Conservation (phyloP, 2,888 invertebrate genomes). For the Lepidonotus clava region DNA sequence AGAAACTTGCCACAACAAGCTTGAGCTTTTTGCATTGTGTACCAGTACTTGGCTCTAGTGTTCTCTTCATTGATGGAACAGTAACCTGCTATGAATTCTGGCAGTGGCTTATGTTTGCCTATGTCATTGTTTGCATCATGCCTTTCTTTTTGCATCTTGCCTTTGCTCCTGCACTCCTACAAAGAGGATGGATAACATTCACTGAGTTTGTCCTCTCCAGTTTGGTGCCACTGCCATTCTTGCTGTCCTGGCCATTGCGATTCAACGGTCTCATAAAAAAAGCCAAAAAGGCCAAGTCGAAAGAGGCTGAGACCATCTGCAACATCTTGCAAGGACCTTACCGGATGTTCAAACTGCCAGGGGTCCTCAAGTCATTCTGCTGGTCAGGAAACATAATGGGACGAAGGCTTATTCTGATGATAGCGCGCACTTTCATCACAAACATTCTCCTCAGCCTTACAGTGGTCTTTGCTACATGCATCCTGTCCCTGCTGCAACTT, state of each 20-base stretch:
- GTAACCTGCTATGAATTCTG: conserved; percentile 19
- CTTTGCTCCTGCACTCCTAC: not conserved
- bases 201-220: conserved; percentile 25
- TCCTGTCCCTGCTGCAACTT: not conserved
- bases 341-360: conserved; percentile 43
- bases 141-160: conserved; percentile 30
- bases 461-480: not conserved
- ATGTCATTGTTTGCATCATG: conserved; percentile 26
- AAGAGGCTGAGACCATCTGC: conserved; percentile 3
- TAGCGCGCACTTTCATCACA: not conserved
- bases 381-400: conserved; percentile 29
- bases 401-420: conserved; percentile 27
- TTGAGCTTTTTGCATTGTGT: conserved; percentile 36
- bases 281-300: not conserved
- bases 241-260: conserved; percentile 22
- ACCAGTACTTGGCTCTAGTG: not conserved
- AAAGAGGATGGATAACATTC: not conserved
- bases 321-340: conserved; percentile 30
- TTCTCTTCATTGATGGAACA: conserved; percentile 31
- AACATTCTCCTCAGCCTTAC: not conserved
- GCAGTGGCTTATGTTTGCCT: not conserved
- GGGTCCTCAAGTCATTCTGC: conserved; percentile 42
- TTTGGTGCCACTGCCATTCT: conserved; percentile 36
- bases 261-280: not conserved
- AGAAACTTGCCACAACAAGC: conserved; percentile 18